Percentiles rank a stretch among this genome's conserved stretches.
Evolutionary conservation across 2,797 vertebrate genomes (phyloP).

Genomic region (Acipenser transmontanus): DNA sequence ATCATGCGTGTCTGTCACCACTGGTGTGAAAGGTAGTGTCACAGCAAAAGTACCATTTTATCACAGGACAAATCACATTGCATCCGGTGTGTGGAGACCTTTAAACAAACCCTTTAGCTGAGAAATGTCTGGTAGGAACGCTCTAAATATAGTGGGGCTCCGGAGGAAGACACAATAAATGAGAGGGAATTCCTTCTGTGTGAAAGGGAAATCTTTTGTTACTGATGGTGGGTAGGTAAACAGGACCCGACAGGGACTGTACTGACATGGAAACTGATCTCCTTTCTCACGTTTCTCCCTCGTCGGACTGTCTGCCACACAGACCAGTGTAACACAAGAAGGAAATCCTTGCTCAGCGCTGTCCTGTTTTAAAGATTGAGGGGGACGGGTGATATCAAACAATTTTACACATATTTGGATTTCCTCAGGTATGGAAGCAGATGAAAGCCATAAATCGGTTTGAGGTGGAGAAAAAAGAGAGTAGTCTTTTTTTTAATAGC

Average conservation of each 20-base stretch:
- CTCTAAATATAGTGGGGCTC: constrained; percentile 11
- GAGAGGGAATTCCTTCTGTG: constrained; percentile 1
- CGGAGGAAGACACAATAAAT: constrained; percentile 2
- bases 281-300: background rate
- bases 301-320: background rate
- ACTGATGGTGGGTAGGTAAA: background rate
- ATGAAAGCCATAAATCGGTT: constrained; percentile 4
- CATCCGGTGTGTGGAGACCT: no score
- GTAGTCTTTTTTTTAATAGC: no score
- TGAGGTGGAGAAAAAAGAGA: background rate
- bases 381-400: no score
- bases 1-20: no score
- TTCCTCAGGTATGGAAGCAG: background rate
- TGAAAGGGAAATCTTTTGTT: constrained; percentile 1
- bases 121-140: no score
- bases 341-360: no score
- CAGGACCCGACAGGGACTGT: constrained; percentile 1
- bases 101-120: no score
- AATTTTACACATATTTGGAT: background rate
- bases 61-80: no score
- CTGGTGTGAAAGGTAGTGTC: no score
- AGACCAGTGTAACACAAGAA: no score
- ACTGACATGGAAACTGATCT: constrained; percentile 1
- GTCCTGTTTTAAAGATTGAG: no score
- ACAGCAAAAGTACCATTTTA: no score